phyloP scores from a whole-genome alignment of 2,113 vertebrate species.

The Genyomyrus donnyi region DNA sequence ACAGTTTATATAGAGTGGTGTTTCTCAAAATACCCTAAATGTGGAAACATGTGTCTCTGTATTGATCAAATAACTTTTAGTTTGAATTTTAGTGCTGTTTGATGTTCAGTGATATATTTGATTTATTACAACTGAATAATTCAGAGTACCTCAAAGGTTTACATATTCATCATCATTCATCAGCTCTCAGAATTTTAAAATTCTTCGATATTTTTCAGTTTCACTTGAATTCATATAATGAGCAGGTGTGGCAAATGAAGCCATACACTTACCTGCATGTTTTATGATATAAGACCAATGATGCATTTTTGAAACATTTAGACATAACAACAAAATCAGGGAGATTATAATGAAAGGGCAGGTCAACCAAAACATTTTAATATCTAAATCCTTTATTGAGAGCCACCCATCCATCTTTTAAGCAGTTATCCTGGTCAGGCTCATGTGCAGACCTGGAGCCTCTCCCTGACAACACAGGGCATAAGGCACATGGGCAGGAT shows the following conservation, averaged over 20 bases:
- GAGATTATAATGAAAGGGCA: background rate
- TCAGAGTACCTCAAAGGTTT: background rate
- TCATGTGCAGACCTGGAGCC: background rate
- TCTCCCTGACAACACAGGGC: background rate
- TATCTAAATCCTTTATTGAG: background rate
- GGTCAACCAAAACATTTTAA: background rate
- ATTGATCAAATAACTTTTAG: background rate
- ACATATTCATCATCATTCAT: background rate
- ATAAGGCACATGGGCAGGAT: background rate
- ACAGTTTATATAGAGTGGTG: background rate
- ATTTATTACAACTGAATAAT: background rate
- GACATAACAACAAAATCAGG: background rate
- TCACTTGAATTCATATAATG: background rate
- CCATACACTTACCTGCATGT: background rate
- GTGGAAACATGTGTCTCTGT: background rate
- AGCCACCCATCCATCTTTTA: background rate
- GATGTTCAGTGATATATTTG: background rate
- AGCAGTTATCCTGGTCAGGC: background rate
- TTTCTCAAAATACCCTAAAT: background rate
- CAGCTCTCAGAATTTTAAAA: background rate
- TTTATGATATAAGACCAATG: background rate
- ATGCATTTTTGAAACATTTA: background rate
- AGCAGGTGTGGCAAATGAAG: background rate
- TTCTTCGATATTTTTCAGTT: background rate
- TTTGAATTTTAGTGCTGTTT: background rate